Evolutionary conservation across 37 sponge, comb jelly and placozoan genomes (phyloP), one percentile per base, ranked within the genome.

Genomic region (Halisarca cf. caerulea): DNA sequence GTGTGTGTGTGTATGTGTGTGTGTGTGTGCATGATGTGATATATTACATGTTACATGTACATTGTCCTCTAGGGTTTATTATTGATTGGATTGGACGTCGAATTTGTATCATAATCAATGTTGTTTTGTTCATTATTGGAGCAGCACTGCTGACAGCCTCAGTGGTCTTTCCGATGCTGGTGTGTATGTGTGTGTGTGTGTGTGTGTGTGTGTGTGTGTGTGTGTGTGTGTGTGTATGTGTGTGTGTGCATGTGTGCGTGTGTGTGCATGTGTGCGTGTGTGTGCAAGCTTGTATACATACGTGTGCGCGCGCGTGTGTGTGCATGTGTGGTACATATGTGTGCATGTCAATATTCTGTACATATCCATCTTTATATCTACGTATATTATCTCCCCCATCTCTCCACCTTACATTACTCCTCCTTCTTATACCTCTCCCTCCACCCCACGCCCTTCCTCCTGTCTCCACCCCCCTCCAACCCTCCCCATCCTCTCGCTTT

Each of bases 61-160:
- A 62, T 62, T 27, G 15, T 23, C 23, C 30, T 20, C 25, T 41
- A 80, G 90, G 90, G 23, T 87, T 86, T 42, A 43, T 86, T 7
- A 66, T 89, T 8, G 90, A 89, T 53, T 32, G 24, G 14, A 37
- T 86, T 0, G 90, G 90, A 27, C 44, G 90, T 27, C 44, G 86
- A 39, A 0, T 43, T 17, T 32, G 80, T 9, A 89, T 89, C 54
- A 79, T 89, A 25, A 40, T 86, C 30, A 86, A 89, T 28, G 20
- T 81, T 25, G 34, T 85, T 37, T 38, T 89, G 35, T 89, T 89
- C 60, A 62, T 87, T 37, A 8, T 86, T 42, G 90, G 90, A 44
- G 90, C 90, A 2, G 33, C 34, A 21, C 0, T 89, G 35, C 11
- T 86, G 68, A 28, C 80, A 3, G 36, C 51, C 24, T 36, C 90